Conservation (phyloP, 2,797 vertebrate genomes). For the Rallus crepitans region DNA sequence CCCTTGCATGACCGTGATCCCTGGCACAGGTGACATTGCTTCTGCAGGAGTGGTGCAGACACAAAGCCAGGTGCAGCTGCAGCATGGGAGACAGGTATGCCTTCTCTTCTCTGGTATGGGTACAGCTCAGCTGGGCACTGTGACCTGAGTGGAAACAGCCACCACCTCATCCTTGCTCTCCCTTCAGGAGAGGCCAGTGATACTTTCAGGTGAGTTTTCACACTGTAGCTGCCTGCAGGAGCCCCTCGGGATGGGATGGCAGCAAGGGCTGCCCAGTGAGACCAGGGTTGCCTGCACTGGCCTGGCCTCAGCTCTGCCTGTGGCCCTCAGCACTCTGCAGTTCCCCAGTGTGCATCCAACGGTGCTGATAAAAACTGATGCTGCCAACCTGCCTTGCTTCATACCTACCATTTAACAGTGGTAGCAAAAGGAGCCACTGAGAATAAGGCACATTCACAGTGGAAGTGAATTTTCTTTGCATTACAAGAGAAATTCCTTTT, state of each 20-base stretch:
- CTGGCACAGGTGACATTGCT: not conserved
- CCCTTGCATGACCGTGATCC: fast-evolving
- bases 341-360: not conserved
- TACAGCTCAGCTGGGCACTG: not conserved
- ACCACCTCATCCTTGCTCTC: not conserved
- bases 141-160: not conserved
- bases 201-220: not conserved
- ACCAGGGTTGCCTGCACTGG: fast-evolving
- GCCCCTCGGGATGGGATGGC: fast-evolving
- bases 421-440: not conserved
- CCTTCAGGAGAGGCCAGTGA: not conserved
- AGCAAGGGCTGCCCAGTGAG: not conserved
- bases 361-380: not conserved
- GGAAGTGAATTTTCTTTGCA: not conserved
- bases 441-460: not conserved
- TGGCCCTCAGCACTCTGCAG: not conserved
- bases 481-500: not conserved
- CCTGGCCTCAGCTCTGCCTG: not conserved
- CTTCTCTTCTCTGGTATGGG: not conserved
- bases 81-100: not conserved
- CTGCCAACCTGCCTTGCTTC: not conserved
- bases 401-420: not conserved
- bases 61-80: not conserved
- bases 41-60: not conserved
- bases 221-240: not conserved